Conservation (phyloP, 1,140 invertebrate species). For the Octopus bimaculoides region DNA sequence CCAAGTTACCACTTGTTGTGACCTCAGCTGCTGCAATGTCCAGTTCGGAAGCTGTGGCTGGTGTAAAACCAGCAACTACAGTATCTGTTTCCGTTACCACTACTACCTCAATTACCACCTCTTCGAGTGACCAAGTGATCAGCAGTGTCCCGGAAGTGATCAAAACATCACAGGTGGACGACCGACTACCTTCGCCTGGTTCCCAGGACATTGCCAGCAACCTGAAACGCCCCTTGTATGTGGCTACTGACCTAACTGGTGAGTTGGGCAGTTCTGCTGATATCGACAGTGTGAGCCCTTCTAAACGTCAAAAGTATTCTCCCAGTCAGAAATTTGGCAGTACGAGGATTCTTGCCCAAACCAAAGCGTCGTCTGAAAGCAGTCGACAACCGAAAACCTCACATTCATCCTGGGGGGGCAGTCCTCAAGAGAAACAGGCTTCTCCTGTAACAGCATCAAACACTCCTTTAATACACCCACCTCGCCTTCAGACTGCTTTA, state of each 20-base stretch:
- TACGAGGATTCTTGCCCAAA: conserved; percentile 43
- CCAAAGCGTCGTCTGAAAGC: conserved; percentile 41
- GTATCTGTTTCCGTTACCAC: conserved; percentile 4
- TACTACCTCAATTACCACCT: not conserved
- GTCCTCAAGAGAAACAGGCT: not conserved
- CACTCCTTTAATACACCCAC: conserved; percentile 8
- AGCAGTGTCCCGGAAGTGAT: not conserved
- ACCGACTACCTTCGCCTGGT: not conserved
- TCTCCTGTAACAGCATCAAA: not conserved
- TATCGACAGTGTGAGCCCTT: conserved; percentile 11
- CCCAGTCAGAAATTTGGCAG: conserved; percentile 34
- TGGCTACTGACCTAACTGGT: conserved; percentile 5
- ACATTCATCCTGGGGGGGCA: not conserved
- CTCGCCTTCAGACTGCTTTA: conserved; percentile 8
- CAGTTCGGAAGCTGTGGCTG: not conserved
- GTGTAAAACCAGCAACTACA: not conserved
- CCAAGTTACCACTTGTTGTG: too few relatives aligned
- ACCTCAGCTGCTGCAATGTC: not conserved
- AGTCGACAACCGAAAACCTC: conserved; percentile 27
- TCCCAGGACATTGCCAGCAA: conserved; percentile 11
- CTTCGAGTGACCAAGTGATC: not conserved
- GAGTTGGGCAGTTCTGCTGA: not conserved
- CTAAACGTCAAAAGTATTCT: conserved; percentile 16
- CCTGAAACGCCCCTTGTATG: conserved; percentile 21
- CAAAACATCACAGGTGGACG: not conserved